phyloP scores from a whole-genome alignment of 2,113 vertebrate genomes.

The Muscicapa adusta region DNA sequence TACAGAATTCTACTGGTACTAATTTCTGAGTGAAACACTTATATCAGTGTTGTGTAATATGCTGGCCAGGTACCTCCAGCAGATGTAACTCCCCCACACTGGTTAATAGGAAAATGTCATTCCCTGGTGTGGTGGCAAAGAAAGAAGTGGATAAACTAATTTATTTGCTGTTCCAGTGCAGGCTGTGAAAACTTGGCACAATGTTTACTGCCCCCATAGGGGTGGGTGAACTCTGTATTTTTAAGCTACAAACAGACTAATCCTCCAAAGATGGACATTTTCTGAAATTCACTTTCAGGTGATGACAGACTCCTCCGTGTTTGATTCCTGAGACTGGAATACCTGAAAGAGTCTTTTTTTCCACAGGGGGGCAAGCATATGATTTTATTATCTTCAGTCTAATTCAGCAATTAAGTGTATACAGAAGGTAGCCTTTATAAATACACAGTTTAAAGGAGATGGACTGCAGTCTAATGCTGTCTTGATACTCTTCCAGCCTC shows the following conservation, averaged over 20 bases:
- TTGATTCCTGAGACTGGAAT: not conserved
- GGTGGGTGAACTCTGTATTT: not conserved
- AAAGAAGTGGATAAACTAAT: not conserved
- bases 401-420: not conserved
- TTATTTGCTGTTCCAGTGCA: not conserved
- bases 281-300: not conserved
- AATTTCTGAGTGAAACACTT: not conserved
- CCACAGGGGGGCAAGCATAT: not conserved
- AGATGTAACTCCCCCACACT: not conserved
- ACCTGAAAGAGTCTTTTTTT: not conserved
- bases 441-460: not conserved
- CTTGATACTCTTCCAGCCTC: not conserved
- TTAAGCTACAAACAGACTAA: not conserved
- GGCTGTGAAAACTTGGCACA: not conserved
- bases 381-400: not conserved
- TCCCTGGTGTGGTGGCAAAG: not conserved
- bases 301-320: not conserved
- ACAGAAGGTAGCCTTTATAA: not conserved
- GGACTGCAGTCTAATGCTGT: not conserved
- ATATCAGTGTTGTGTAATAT: not conserved
- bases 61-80: not conserved
- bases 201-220: rapidly evolving
- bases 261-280: not conserved
- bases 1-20: not conserved
- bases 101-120: not conserved